phyloP scores from a whole-genome alignment of 92 coral and sea anemone species.

The Actinernus sp. region DNA sequence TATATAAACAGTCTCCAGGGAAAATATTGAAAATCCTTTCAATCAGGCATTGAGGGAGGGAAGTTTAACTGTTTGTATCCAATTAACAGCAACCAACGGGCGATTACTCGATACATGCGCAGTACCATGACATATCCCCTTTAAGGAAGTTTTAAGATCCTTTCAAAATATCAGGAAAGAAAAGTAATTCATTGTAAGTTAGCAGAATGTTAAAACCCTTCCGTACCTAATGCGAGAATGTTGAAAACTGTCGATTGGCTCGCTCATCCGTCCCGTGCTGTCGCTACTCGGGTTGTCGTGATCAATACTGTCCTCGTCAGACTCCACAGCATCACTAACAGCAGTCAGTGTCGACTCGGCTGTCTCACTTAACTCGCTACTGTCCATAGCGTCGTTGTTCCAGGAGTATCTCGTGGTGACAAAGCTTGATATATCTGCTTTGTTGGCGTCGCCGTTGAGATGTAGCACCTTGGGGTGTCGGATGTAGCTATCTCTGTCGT shows the following conservation, averaged over 20 bases:
- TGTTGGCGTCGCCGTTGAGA: conserved; percentile 23
- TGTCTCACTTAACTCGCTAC: conserved; percentile 17
- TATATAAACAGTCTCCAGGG: too few species aligned
- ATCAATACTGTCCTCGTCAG: conserved; percentile 79
- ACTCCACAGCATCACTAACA: conserved; percentile 58
- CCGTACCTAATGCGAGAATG: conserved; percentile 81
- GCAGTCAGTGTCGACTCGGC: conserved; percentile 25
- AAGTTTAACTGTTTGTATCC: too few species aligned
- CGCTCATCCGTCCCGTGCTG: conserved; percentile 84
- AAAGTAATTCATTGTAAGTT: too few species aligned
- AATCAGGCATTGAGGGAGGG: too few species aligned
- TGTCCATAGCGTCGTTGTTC: conserved; percentile 20
- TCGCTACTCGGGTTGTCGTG: conserved; percentile 92
- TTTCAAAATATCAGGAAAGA: too few species aligned
- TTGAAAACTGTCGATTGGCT: conserved; percentile 43
- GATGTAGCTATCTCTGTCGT: conserved; percentile 31
- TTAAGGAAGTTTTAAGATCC: too few species aligned
- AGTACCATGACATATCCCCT: too few species aligned
- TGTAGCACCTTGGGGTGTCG: conserved; percentile 22
- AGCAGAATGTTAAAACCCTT: background rate
- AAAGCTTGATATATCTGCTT: conserved; percentile 24
- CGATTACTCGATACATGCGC: too few species aligned
- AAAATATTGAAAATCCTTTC: too few species aligned
- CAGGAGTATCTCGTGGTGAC: conserved; percentile 39
- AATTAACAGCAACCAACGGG: too few species aligned